phyloP scores from a whole-genome alignment of 2,113 vertebrate genomes.

The Taxidea taxus region DNA sequence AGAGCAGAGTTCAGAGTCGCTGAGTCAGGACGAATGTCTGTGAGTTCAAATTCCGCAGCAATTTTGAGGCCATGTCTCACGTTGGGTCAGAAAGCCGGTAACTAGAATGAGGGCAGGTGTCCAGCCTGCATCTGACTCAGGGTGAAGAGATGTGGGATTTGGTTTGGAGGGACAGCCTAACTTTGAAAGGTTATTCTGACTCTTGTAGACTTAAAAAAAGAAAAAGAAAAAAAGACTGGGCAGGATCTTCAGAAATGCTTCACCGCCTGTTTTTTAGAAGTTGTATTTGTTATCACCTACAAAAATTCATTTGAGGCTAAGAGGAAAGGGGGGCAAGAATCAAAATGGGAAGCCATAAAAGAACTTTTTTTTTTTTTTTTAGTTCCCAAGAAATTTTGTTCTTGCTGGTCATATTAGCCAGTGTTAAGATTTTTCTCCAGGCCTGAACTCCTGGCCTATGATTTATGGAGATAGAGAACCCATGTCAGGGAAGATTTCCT shows the following conservation, averaged over 20 bases:
- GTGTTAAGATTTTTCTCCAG: neutral
- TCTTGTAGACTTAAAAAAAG: neutral
- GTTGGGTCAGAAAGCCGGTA: neutral
- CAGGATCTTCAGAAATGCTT: neutral
- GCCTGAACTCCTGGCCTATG: neutral
- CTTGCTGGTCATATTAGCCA: neutral
- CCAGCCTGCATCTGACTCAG: fast-evolving
- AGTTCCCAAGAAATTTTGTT: neutral
- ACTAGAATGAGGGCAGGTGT: neutral
- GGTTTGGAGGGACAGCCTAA: neutral
- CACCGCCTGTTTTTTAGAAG: neutral
- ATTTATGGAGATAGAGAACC: neutral
- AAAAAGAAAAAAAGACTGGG: neutral
- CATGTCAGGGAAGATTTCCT: neutral
- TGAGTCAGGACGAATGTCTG: neutral
- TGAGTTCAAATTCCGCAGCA: neutral
- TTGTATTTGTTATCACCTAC: neutral
- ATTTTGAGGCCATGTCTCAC: neutral
- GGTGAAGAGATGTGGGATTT: neutral
- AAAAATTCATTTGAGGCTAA: neutral
- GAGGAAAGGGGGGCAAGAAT: neutral
- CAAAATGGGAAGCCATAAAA: neutral
- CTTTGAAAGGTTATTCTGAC: neutral
- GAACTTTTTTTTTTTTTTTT: neutral
- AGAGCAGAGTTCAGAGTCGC: neutral